Evolutionary conservation across 2,888 invertebrate species (phyloP), one percentile per base, ranked within the genome.

Genomic region (Keiferia lycopersicella): DNA sequence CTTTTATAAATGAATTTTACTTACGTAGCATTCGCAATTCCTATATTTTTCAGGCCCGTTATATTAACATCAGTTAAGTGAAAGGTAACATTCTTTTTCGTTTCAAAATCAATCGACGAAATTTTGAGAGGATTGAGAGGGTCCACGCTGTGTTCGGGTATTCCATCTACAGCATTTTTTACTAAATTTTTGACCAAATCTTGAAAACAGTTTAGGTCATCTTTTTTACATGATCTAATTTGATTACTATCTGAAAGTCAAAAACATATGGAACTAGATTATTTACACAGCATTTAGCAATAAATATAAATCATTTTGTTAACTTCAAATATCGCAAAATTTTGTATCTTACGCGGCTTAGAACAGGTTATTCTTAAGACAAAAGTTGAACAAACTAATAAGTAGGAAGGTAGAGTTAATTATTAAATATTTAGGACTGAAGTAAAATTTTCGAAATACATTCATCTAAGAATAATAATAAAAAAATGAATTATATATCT

Each of bases 1-100:
- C n/a, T 18, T 18, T 18, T 22, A 20, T 12, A 4, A 2, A 20
- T 20, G 16, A 20, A 12, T 51, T n/a, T 51, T 22, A 20, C 51
- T 51, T 51, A 51, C 51, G 11, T 51, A 22, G 11, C 20, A 22
- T 51, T 18, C 4, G 18, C 1, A 51, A 18, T 1, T 51, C 22
- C 20, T 4, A 51, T 2, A 12, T 51, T 51, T 11, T 51, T 51
- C 12, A 51, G 18, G 11, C 51, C 51, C 2, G 51, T 22, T 7
- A 51, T 51, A 51, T 22, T 51, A 11, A 51, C 18, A 51, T 51
- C 22, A 22, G 51, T 51, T 1, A 51, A 51, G 12, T 51, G 51
- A 18, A 51, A 12, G 12, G 22, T 12, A 18, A 51, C 22, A 12
- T 22, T 22, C 20, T 51, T 12, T 10, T 16, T 10, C 0, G 51